phyloP scores from a whole-genome alignment of 2,113 vertebrate genomes.

The Eonycteris spelaea region DNA sequence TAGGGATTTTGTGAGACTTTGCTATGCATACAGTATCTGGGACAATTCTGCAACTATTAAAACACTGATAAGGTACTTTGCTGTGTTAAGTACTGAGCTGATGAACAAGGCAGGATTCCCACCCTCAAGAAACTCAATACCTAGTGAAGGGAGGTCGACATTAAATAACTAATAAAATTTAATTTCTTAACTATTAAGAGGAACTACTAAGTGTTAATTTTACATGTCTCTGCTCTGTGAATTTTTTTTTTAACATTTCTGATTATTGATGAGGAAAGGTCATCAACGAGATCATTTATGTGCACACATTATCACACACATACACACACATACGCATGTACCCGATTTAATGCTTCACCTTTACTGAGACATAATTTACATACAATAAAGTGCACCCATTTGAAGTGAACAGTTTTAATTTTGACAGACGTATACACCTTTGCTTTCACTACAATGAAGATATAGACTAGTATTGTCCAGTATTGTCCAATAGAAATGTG shows the following conservation, averaged over 20 bases:
- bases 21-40: neutral
- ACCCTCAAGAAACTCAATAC: neutral
- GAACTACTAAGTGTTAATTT: constrained; percentile 21
- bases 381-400: neutral
- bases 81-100: neutral
- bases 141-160: neutral
- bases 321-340: neutral
- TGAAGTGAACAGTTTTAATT: neutral
- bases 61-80: neutral
- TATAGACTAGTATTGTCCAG: neutral
- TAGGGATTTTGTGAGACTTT: neutral
- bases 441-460: neutral
- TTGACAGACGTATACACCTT: neutral
- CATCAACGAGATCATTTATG: neutral
- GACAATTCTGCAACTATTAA: neutral
- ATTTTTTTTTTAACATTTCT: neutral
- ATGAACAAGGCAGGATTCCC: neutral
- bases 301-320: neutral
- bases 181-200: neutral
- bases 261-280: neutral
- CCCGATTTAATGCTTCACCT: neutral
- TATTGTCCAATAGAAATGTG: neutral
- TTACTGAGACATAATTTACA: neutral
- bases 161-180: neutral
- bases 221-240: neutral